Conservation (phyloP, 1,140 invertebrate genomes). For the Lutraria rhynchaena region DNA sequence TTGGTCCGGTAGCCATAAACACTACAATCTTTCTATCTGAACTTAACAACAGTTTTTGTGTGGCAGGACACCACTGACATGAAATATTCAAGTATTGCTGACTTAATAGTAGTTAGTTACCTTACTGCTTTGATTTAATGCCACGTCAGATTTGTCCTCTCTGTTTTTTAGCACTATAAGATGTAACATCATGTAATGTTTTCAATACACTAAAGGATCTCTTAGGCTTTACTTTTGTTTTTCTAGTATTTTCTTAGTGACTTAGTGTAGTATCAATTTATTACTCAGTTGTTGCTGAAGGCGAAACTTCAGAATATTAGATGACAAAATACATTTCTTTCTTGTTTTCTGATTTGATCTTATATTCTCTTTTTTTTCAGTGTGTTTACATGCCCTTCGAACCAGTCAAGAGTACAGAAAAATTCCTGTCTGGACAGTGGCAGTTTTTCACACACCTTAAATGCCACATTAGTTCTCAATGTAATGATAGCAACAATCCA, state of each 20-base stretch:
- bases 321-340: neutral
- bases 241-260: neutral
- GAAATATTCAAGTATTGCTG: no score
- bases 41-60: neutral
- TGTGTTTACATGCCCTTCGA: constrained; percentile 7
- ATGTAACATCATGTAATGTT: no score
- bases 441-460: neutral
- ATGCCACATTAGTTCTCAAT: no score
- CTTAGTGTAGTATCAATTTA: neutral
- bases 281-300: neutral
- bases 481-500: no score
- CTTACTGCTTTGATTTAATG: no score
- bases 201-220: neutral
- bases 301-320: neutral
- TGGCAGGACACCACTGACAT: neutral
- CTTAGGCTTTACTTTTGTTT: neutral
- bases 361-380: constrained; percentile 25
- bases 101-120: no score
- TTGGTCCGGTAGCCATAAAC: no score
- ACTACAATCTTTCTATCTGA: neutral
- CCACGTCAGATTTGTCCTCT: no score
- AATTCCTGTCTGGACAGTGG: constrained; percentile 35
- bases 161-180: no score
- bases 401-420: constrained; percentile 25
- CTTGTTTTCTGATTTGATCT: neutral